These are phyloP conservation scores for Tetramorium parvispinum DNA, from an alignment of 1,140 invertebrate genomes.

Conservation along the genomic window DNA sequence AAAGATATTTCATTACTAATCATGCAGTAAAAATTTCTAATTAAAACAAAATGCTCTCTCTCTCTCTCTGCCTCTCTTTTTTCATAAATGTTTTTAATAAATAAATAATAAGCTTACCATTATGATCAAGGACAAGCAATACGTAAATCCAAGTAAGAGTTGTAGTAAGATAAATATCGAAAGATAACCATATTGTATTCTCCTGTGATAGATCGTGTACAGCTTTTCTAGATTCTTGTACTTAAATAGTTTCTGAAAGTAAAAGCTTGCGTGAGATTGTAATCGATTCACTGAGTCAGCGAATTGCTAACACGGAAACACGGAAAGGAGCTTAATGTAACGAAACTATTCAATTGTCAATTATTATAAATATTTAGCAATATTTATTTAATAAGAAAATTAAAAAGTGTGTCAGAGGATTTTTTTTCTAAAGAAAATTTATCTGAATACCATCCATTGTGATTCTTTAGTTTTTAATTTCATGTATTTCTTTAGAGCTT, in stretches of 20 bases:
- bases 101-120: constrained; percentile 80
- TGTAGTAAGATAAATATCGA: constrained; percentile 91
- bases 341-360: not conserved
- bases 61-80: not conserved
- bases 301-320: not conserved
- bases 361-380: not conserved
- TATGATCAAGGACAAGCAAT: constrained; percentile 87
- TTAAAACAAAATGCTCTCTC: not conserved
- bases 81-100: not conserved
- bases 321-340: not conserved
- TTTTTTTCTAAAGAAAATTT: not conserved
- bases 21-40: not conserved
- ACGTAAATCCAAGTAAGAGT: constrained; percentile 87
- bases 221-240: constrained; percentile 90
- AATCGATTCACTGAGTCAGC: constrained; percentile 28
- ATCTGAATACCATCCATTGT: not conserved
- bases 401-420: not conserved
- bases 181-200: constrained; percentile 91
- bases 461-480: not conserved
- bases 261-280: constrained; percentile 64
- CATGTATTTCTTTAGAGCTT: not conserved
- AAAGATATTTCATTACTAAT: too few relatives aligned
- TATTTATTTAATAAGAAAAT: not conserved
- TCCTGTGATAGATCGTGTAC: constrained; percentile 90
- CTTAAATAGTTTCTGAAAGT: constrained; percentile 90